Evolutionary conservation across 2,797 vertebrate genomes (phyloP), one percentile per base, ranked within the genome.

Genomic region (Mus minutoides): DNA sequence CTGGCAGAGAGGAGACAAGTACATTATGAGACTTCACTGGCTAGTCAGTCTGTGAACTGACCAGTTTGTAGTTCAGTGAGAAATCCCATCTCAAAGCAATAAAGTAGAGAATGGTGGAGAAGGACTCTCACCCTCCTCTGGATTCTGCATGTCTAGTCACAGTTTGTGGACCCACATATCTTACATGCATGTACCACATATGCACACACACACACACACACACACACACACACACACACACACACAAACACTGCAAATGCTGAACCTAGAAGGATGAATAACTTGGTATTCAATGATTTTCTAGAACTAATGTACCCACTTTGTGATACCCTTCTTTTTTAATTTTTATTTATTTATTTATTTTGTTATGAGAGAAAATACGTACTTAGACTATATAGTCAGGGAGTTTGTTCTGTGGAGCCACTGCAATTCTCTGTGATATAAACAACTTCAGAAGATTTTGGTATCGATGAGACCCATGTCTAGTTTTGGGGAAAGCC

Each of bases 401-500:
- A 54, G 37, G 37, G 31, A 22, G 94, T 60, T 46, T 78, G 12
- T 77, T 88, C 16, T 1, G 34, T 31, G 10, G 62, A 26, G 6
- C 6, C 64, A 71, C 58, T 5, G 58, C 2, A 76, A 46, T 87
- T 92, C 54, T 91, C 83, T 71, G 58, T 67, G 31, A 89, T 8
- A 40, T 1, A 84, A 91, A 87, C 6, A 64, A 40, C 34, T 86
- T 94, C 1, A 40, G 14, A 5, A 87, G n/a, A 77, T 92, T 84
- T 95, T 60, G 80, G 76, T 92, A 86, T 26, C 60, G 71, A 79
- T 80, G 34, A 94, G 34, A 94, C 64, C 62, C 29, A 13, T 4
- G 2, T 31, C 49, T 94, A 80, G 11, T 93, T 84, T 11, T 2
- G 3, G 2, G 2, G 0, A 26, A 1, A 52, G 24, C 2, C 40